Evolutionary conservation across 2,888 invertebrate species (phyloP), one percentile per base, ranked within the genome.

Genomic region (Ditula angustiorana): DNA sequence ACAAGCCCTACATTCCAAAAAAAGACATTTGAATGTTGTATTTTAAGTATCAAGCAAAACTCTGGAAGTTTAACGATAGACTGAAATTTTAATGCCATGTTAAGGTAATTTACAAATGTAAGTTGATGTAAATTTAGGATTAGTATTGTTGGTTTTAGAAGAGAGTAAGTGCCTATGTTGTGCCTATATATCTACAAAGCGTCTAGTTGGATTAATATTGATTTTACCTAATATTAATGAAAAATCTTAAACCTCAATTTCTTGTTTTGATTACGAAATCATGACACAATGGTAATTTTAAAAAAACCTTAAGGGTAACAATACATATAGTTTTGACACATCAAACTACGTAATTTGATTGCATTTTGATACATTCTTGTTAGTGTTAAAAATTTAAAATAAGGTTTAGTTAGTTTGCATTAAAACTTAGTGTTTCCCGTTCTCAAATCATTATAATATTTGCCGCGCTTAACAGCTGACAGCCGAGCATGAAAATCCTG

Each of bases 41-140:
- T 52, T 47, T 53, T 46, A 56, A 50, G 46, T 52, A 35, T 59
- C 33, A 59, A 46, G 1, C 24, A 37, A 52, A 64, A 44, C 64
- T 64, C 64, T 59, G 64, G 58, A 64, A 64, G 64, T 64, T 59
- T 13, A 64, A 64, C 59, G 64, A 64, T 64, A 64, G 64, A 64
- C 64, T 64, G 64, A 64, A 64, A 53, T 59, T 58, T 57, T 23
- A 53, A 64, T 53, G 64, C 64, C 64, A 64, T 64, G 64, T 59
- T 64, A 64, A 50, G 26, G 35, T 64, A 52, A 57, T 50, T 63
- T 63, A 57, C 63, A 50, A 62, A 41, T 33, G 35, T 61, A 61
- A 56, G 63, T 64, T 52, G 53, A n/a, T n/a, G 23, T 53, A 50
- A 59, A 59, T 30, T 53, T 59, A 64, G 53, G 52, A 58, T 33